Evolutionary conservation across 2,113 vertebrate species (phyloP).

Genomic region (Leucosticte australis): DNA sequence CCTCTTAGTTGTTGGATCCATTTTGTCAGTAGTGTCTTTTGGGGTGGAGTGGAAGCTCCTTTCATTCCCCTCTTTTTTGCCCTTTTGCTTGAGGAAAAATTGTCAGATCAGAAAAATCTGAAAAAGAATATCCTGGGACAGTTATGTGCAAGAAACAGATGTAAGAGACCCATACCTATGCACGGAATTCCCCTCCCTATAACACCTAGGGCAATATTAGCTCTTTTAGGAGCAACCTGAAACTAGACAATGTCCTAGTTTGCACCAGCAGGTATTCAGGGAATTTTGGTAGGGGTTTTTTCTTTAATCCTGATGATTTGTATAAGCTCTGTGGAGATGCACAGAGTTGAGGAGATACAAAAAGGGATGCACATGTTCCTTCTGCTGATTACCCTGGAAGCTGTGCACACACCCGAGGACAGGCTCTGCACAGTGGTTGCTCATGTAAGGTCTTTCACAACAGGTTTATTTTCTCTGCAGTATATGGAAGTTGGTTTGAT

Average conservation of each 20-base stretch:
- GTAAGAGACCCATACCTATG: not conserved
- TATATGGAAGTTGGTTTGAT: not conserved
- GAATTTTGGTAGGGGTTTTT: not conserved
- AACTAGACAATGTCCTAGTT: not conserved
- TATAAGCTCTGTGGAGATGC: not conserved
- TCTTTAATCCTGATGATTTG: not conserved
- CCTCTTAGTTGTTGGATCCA: not conserved
- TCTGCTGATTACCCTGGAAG: not conserved
- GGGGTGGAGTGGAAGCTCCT: not conserved
- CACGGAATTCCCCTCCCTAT: not conserved
- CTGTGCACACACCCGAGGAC: not conserved
- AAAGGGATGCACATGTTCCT: not conserved
- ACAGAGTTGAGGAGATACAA: not conserved
- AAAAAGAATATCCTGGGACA: not conserved
- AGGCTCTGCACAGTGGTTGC: not conserved
- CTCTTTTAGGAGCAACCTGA: not conserved
- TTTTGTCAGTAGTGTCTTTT: not conserved
- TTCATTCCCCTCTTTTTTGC: not conserved
- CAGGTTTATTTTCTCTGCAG: not conserved
- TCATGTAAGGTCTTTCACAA: not conserved
- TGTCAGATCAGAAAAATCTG: not conserved
- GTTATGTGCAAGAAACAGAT: not conserved
- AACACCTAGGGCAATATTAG: not conserved
- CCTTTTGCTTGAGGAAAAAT: not conserved
- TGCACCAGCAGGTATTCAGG: not conserved